Conservation (phyloP, 2,888 invertebrate species). For the Clistopyga incitator region DNA sequence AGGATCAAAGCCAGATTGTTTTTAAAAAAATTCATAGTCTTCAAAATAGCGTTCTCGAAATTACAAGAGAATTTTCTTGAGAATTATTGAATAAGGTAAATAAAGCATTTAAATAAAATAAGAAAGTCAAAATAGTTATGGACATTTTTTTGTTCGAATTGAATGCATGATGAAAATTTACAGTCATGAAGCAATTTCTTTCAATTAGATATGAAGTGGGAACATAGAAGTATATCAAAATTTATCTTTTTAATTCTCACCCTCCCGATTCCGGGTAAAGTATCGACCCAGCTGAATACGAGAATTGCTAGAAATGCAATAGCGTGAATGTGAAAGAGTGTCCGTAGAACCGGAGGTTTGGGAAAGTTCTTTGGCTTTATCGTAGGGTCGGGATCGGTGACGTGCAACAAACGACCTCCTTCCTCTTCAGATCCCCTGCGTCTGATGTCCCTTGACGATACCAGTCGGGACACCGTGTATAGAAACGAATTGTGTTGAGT, state of each 20-base stretch:
- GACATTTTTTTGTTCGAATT: too few species aligned
- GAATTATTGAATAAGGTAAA: too few species aligned
- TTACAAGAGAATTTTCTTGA: too few species aligned
- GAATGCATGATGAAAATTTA: too few species aligned
- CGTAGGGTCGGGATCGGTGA: conserved; percentile 81
- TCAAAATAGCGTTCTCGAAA: too few species aligned
- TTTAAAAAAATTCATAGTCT: too few species aligned
- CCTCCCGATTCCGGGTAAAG: conserved; percentile 85
- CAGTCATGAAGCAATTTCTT: too few species aligned
- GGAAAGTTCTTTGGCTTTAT: conserved; percentile 79
- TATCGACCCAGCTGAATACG: conserved; percentile 85
- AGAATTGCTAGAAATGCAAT: conserved; percentile 83
- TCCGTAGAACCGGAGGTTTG: conserved; percentile 79
- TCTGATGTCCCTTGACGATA: conserved; percentile 84
- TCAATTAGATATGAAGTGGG: too few species aligned
- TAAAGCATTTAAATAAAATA: too few species aligned
- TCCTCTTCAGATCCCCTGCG: conserved; percentile 78
- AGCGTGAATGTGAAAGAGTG: conserved; percentile 84
- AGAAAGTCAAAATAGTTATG: too few species aligned
- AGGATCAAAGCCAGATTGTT: too few species aligned
- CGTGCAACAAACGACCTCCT: conserved; percentile 80
- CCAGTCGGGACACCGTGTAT: conserved; percentile 85
- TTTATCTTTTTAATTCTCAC: conserved; percentile 78
- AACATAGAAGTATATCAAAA: too few species aligned
- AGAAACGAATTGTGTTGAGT: conserved; percentile 82